Conservation (phyloP, 2,113 vertebrate species). For the Anser brachyrhynchus region DNA sequence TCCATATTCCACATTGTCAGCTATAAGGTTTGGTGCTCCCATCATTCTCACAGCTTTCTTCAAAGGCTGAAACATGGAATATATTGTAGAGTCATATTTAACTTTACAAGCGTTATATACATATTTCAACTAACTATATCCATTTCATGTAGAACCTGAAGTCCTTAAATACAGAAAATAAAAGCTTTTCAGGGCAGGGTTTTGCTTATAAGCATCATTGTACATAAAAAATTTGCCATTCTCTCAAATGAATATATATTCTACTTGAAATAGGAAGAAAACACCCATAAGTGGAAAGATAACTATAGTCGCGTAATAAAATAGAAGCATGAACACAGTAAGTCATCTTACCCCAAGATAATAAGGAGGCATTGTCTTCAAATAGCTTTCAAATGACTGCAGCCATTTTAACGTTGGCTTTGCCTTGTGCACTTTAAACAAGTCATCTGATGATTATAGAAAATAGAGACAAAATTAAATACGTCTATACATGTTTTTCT, state of each 20-base stretch:
- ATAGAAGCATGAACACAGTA: not conserved
- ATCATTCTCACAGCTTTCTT: conserved; percentile 97
- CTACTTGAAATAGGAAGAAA: not conserved
- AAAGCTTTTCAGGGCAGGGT: not conserved
- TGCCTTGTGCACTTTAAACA: conserved; percentile 98
- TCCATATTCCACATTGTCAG: conserved; percentile 96
- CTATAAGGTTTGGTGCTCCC: conserved; percentile 95
- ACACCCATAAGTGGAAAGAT: not conserved
- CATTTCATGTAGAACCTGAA: not conserved
- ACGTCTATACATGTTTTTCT: not conserved
- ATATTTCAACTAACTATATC: not conserved
- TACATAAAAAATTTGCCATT: not conserved
- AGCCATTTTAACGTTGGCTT: conserved; percentile 96
- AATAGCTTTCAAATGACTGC: conserved; percentile 96
- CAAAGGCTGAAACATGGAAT: conserved; percentile 81
- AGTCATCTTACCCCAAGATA: conserved; percentile 89
- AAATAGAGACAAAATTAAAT: not conserved
- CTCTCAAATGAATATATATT: not conserved
- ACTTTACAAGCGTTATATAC: not conserved
- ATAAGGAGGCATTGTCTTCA: conserved; percentile 98
- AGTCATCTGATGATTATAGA: conserved; percentile 83
- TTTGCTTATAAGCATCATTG: not conserved
- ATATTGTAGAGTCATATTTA: conserved; percentile 7
- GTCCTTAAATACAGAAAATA: not conserved
- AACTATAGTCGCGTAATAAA: not conserved